Percentiles rank a stretch among this genome's conserved stretches.
Evolutionary conservation across 2,113 vertebrate species (phyloP).

Genomic region (Chloropsis cyanopogon): DNA sequence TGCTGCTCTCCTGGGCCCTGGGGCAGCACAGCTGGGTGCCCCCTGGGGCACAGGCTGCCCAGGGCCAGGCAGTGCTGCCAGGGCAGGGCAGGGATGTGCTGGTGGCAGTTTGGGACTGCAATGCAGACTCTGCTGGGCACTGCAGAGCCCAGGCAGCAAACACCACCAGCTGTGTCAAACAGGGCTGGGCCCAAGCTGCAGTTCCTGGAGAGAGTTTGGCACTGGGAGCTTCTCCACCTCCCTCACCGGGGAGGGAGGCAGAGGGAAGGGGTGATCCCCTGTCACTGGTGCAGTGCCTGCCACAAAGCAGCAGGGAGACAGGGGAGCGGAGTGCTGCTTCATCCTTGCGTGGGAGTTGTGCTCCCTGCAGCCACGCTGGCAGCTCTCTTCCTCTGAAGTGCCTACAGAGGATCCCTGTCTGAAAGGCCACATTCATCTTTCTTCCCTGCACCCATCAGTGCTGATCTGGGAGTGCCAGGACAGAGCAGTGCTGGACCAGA

Average conservation of each 20-base stretch:
- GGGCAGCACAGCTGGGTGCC: not conserved
- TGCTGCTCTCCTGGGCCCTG: not conserved
- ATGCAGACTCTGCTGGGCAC: slow-evolving; percentile 33
- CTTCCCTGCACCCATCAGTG: not conserved
- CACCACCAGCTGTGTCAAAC: not conserved
- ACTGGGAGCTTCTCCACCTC: not conserved
- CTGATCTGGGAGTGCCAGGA: not conserved
- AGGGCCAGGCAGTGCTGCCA: not conserved
- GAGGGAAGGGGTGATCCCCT: not conserved
- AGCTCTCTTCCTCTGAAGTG: not conserved
- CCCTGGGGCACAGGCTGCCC: not conserved
- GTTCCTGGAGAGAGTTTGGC: not conserved
- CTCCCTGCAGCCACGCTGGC: not conserved
- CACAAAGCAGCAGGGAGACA: not conserved
- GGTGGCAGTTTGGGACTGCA: slow-evolving; percentile 44
- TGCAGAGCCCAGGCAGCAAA: slow-evolving; percentile 12
- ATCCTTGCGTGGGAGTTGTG: not conserved
- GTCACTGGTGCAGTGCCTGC: not conserved
- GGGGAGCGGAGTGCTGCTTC: not conserved
- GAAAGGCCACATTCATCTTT: not conserved
- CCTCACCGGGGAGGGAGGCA: not conserved
- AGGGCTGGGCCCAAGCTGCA: not conserved
- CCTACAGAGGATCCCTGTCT: not conserved
- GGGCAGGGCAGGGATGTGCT: slow-evolving; percentile 1
- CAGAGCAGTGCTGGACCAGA: not conserved